A percentile compares a stretch with the other conserved stretches of the same genome.
These are phyloP conservation scores for Fistularia tabacaria DNA, from an alignment of 2,797 vertebrate species.

Conservation along the genomic window DNA sequence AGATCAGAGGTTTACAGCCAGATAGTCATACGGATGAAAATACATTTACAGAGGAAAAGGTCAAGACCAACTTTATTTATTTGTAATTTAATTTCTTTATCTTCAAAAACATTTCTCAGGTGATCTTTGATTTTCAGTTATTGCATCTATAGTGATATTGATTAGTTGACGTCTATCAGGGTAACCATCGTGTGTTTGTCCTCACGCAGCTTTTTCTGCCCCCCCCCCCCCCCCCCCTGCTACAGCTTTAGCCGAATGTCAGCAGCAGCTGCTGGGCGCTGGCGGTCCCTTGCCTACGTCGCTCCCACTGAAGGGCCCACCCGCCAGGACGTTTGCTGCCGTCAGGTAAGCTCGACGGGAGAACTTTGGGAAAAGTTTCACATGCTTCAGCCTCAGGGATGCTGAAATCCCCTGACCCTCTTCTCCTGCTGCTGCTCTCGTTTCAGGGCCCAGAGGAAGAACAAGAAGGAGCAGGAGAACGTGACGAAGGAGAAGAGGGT, in stretches of 20 bases:
- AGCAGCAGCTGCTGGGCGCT: constrained; percentile 48
- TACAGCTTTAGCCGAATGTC: constrained; percentile 67
- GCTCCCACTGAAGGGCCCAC: constrained; percentile 17
- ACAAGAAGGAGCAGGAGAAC: constrained; percentile 43
- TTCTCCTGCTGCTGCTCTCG: neutral
- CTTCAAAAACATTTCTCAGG: too few relatives aligned
- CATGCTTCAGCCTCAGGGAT: too few relatives aligned
- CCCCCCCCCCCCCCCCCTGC: too few relatives aligned
- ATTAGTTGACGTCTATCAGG: too few relatives aligned
- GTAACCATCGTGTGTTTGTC: neutral
- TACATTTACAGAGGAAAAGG: too few relatives aligned
- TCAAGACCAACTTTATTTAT: too few relatives aligned
- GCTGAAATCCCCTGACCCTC: neutral
- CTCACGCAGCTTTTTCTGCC: neutral
- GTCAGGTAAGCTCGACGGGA: constrained; percentile 57
- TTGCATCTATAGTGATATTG: too few relatives aligned
- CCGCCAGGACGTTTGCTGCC: constrained; percentile 62
- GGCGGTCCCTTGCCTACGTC: constrained; percentile 7
- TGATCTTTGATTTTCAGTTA: too few relatives aligned
- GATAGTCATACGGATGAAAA: too few relatives aligned
- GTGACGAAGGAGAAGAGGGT: constrained; percentile 48
- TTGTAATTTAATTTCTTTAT: too few relatives aligned
- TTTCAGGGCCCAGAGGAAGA: constrained; percentile 65
- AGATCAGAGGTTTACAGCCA: too few relatives aligned
- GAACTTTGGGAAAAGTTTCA: neutral